phyloP scores from a whole-genome alignment of 1,140 invertebrate species.

The Agrypnia vestita region DNA sequence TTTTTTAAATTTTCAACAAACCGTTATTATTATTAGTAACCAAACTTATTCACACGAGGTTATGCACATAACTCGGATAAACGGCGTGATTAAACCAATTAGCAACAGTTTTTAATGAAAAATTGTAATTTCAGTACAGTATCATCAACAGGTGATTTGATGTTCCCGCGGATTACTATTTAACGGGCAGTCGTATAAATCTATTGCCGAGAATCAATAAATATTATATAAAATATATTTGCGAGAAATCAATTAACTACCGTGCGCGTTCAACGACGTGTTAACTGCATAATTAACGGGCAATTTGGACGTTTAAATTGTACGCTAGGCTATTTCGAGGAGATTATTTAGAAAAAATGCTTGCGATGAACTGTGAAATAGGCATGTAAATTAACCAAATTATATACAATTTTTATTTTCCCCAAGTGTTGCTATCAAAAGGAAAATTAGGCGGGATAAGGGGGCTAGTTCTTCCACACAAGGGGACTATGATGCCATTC shows the following conservation, averaged over 20 bases:
- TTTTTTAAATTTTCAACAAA: too few species aligned
- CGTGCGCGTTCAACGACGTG: neutral
- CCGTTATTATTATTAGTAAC: too few species aligned
- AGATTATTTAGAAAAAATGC: constrained; percentile 20
- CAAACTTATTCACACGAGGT: too few species aligned
- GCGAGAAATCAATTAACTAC: constrained; percentile 15
- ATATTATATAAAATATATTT: constrained; percentile 31
- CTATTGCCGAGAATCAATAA: constrained; percentile 28
- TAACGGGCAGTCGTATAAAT: constrained; percentile 7
- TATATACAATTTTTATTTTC: neutral
- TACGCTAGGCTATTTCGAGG: constrained; percentile 7
- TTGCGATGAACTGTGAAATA: constrained; percentile 12
- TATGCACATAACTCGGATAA: too few species aligned
- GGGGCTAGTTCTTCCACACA: too few species aligned
- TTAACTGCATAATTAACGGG: constrained; percentile 28
- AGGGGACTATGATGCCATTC: too few species aligned
- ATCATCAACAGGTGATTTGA: neutral
- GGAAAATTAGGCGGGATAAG: too few species aligned
- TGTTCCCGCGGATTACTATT: constrained; percentile 7
- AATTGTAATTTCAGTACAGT: neutral
- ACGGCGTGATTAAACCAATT: too few species aligned
- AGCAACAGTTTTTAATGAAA: too few species aligned
- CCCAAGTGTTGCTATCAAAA: too few species aligned
- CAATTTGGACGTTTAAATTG: neutral
- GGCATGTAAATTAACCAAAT: constrained; percentile 7